Conservation (phyloP, 2,113 vertebrate species). For the Micronycteris hirsuta region DNA sequence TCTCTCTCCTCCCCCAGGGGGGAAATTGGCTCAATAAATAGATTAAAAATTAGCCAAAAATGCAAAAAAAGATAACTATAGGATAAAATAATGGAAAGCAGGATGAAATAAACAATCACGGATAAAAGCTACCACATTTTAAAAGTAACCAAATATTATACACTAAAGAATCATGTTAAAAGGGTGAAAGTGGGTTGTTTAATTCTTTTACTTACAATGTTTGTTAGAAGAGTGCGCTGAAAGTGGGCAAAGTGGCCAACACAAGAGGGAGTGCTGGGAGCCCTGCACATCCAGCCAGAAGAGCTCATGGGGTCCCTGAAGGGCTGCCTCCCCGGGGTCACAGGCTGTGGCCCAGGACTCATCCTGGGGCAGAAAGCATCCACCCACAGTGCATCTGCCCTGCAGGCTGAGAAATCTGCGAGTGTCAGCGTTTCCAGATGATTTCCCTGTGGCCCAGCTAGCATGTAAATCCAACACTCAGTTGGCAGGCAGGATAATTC, state of each 20-base stretch:
- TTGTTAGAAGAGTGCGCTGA: neutral
- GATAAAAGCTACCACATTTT: neutral
- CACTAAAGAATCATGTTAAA: neutral
- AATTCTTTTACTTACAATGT: neutral
- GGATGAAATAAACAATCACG: neutral
- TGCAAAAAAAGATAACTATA: neutral
- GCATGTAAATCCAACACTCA: neutral
- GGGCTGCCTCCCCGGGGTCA: neutral
- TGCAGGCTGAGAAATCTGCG: accelerated
- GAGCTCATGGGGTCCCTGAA: too few relatives aligned
- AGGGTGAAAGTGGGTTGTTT: neutral
- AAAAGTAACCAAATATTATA: neutral
- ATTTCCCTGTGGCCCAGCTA: neutral
- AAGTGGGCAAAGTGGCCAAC: too few relatives aligned
- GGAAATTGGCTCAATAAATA: neutral
- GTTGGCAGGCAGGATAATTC: neutral
- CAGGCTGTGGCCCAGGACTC: neutral
- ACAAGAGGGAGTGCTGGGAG: neutral
- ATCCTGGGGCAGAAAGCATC: neutral
- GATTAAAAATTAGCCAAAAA: neutral
- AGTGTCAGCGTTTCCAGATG: neutral
- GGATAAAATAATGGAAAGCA: neutral
- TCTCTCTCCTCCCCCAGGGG: neutral
- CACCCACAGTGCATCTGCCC: neutral
- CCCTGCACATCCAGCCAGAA: neutral